A percentile compares a stretch with the other conserved stretches of the same genome.
These are phyloP conservation scores for Xylota segnis DNA, from an alignment of 2,888 invertebrate genomes.

Conservation along the genomic window DNA sequence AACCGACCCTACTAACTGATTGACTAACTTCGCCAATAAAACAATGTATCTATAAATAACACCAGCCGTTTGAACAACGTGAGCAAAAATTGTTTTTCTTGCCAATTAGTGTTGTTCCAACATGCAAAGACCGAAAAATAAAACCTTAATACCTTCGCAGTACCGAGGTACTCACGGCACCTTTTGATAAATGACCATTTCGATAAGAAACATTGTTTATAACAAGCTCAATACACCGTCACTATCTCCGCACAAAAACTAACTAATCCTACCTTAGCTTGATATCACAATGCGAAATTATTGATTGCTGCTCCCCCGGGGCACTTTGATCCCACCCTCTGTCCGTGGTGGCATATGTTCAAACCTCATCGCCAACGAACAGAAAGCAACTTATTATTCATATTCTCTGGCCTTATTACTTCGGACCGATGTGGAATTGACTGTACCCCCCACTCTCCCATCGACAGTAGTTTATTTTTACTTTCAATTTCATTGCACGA, in stretches of 20 bases:
- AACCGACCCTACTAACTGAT: background rate
- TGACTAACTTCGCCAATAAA: conserved; percentile 16
- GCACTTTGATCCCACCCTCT: background rate
- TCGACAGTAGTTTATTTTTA: conserved; percentile 41
- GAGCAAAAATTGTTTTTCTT: background rate
- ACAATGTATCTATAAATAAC: conserved; percentile 3
- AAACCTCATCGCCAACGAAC: background rate
- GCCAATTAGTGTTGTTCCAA: conserved; percentile 3
- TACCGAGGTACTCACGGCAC: background rate
- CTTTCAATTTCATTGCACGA: conserved; percentile 70
- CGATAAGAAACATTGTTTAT: conserved; percentile 12
- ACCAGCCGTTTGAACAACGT: background rate
- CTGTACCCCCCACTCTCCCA: background rate
- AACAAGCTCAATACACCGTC: background rate
- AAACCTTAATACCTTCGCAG: conserved; percentile 3
- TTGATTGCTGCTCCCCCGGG: conserved; percentile 7
- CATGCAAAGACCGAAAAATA: background rate
- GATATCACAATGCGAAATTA: conserved; percentile 16
- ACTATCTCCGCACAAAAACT: background rate
- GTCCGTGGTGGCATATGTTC: conserved; percentile 4
- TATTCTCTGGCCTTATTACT: conserved; percentile 13
- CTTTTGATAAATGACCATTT: background rate
- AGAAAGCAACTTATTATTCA: conserved; percentile 21
- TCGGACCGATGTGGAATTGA: conserved; percentile 14
- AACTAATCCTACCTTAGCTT: conserved; percentile 2